Percentiles rank a stretch among this genome's conserved stretches.
These are phyloP conservation scores for Macrotus californicus DNA, from an alignment of 2,113 vertebrate genomes.

Conservation along the genomic window DNA sequence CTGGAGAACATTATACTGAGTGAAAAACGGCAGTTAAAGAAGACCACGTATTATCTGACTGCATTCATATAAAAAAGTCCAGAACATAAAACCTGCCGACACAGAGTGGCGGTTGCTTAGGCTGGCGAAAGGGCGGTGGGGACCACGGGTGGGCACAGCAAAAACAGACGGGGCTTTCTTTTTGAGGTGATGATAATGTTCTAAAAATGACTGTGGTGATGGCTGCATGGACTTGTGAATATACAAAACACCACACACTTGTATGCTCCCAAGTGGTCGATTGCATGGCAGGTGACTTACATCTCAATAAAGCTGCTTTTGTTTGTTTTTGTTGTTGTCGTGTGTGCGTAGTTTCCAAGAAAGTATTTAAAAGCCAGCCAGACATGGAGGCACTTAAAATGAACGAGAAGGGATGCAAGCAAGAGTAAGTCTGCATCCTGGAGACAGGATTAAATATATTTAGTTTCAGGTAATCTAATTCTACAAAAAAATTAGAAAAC, in stretches of 20 bases:
- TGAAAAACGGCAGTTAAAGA: neutral
- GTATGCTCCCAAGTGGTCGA: neutral
- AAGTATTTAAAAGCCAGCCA: neutral
- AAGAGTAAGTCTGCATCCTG: neutral
- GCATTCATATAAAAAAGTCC: too few species aligned
- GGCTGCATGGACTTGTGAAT: neutral
- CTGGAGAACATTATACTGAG: neutral
- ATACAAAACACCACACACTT: neutral
- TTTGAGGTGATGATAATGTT: neutral
- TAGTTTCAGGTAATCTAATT: neutral
- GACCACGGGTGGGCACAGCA: too few species aligned
- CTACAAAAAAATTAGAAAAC: neutral
- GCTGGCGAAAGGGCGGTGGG: accelerated
- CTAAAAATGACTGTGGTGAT: accelerated
- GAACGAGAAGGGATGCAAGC: neutral
- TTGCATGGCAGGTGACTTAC: neutral
- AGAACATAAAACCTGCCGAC: neutral
- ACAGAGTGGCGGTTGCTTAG: too few species aligned
- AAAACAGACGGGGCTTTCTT: neutral
- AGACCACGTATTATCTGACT: neutral
- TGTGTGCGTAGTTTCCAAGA: neutral
- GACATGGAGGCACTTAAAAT: neutral
- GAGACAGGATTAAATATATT: neutral
- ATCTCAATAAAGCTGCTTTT: neutral
- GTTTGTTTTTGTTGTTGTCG: neutral